Evolutionary conservation across 2,113 vertebrate species (phyloP).

Genomic region (Petromus typicus): DNA sequence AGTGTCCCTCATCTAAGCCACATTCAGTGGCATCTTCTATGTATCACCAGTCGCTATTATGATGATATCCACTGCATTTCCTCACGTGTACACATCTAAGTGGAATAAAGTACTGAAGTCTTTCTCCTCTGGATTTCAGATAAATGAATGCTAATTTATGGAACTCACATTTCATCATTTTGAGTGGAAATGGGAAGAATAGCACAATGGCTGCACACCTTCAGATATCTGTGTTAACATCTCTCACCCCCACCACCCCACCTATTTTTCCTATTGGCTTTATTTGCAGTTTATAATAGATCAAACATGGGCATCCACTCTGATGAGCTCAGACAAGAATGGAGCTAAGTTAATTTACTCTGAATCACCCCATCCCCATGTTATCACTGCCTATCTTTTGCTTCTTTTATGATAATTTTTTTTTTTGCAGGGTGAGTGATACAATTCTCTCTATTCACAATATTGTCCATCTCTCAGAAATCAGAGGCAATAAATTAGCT

Average conservation of each 20-base stretch:
- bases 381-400: constrained; percentile 54
- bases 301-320: constrained; percentile 69
- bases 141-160: constrained; percentile 71
- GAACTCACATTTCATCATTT: constrained; percentile 72
- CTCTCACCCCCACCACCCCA: constrained; percentile 40
- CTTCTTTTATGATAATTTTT: constrained; percentile 68
- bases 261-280: constrained; percentile 73
- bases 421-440: constrained; percentile 41
- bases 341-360: constrained; percentile 75
- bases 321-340: constrained; percentile 62
- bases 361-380: constrained; percentile 56
- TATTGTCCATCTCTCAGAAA: constrained; percentile 58
- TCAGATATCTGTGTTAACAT: constrained; percentile 67
- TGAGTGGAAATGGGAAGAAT: constrained; percentile 63
- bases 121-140: constrained; percentile 74
- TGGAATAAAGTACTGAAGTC: constrained; percentile 58
- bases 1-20: constrained; percentile 66
- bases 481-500: constrained; percentile 63
- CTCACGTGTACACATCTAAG: constrained; percentile 42
- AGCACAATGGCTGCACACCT: constrained; percentile 19
- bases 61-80: constrained; percentile 58
- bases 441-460: constrained; percentile 64
- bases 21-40: constrained; percentile 54
- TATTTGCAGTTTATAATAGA: constrained; percentile 73
- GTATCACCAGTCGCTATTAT: constrained; percentile 63